Base-by-base conservation (phyloP, 35 echinoderm and acorn worm species). In the Acanthaster planci region DNA sequence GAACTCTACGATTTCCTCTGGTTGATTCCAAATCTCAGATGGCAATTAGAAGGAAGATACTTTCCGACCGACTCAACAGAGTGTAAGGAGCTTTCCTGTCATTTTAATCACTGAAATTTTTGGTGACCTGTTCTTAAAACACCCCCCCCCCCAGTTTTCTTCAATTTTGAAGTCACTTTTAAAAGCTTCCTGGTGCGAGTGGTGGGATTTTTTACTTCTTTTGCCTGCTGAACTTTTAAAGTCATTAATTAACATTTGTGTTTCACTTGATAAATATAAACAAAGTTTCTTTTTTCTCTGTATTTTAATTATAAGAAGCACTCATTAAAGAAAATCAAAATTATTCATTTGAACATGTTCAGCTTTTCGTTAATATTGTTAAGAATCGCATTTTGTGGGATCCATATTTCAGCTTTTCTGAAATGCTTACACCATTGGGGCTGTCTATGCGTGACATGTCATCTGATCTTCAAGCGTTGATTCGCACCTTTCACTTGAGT, bases 11-110 rank as follows among this genome's bases (percentile, higher is more conserved):
- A 3, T 75, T 97, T 16, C 94, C 94, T 21, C 90, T 84, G 8
- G 90, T 97, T 27, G 94, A 97, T 60, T 97, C 94, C 29, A 82
- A 90, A 79, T 85, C 90, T 38, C 94, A 97, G 80, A 87, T 90
- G 83, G 51, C 68, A n/a, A 93, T 97, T 39, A 83, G 94, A 58
- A 78, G 87, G 21, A 97, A 84, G 76, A 97, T 97, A 19, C 8
- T 93, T 0, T 38, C 84, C 0, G 87, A 93, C 37, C 84, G 78
- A 34, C 60, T 97, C 5, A 86, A 86, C 40, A 77, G 83, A 81
- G 83, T 80, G 94, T 93, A 93, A 87, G 90, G 10, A 56, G n/a
- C 29, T 14, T 32, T 16, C 21, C n/a, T 40, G 15, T 18, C 2
- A 39, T 40, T 51, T 12, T 38, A 7, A 50, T 8, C 15, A 79